A percentile compares a stretch with the other conserved stretches of the same genome.
phyloP scores from a whole-genome alignment of 2,888 invertebrate species.

The Boloria selene region DNA sequence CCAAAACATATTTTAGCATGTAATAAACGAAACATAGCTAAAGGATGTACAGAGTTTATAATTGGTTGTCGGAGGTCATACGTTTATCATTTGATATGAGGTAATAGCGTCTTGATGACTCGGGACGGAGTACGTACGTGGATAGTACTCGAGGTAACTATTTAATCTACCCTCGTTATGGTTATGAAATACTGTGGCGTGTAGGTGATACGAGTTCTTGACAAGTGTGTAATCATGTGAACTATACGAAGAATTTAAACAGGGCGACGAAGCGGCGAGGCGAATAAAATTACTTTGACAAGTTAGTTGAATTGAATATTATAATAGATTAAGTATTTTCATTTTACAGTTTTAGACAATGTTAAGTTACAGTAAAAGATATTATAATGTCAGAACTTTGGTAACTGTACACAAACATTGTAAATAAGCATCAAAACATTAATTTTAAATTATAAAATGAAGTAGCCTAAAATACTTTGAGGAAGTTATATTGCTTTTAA shows the following conservation, averaged over 20 bases:
- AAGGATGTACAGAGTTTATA: slow-evolving; percentile 30
- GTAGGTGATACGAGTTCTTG: slow-evolving; percentile 26
- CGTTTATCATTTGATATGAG: slow-evolving; percentile 51
- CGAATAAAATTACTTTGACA: slow-evolving; percentile 13
- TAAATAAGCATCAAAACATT: no score
- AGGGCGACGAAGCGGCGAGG: slow-evolving; percentile 1
- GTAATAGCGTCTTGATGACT: slow-evolving; percentile 46
- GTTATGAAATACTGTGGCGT: slow-evolving; percentile 37
- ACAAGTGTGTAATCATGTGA: slow-evolving; percentile 28
- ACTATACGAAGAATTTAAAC: slow-evolving; percentile 16
- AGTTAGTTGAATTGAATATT: slow-evolving; percentile 1
- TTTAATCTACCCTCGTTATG: slow-evolving; percentile 37
- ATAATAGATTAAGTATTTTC: neutral
- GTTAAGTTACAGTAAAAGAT: neutral
- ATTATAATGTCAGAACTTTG: neutral
- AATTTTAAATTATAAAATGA: no score
- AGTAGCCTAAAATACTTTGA: neutral
- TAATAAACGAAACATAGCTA: slow-evolving; percentile 15
- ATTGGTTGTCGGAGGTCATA: slow-evolving; percentile 42
- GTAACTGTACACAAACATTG: no score
- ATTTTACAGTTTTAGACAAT: neutral
- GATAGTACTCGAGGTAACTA: slow-evolving; percentile 35
- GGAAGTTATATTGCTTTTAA: slow-evolving; percentile 20
- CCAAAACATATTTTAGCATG: slow-evolving; percentile 15
- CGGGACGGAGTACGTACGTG: slow-evolving; percentile 35